Base-by-base conservation (phyloP, 53 echinoderm and acorn worm genomes). In the Arbacia lixula region DNA sequence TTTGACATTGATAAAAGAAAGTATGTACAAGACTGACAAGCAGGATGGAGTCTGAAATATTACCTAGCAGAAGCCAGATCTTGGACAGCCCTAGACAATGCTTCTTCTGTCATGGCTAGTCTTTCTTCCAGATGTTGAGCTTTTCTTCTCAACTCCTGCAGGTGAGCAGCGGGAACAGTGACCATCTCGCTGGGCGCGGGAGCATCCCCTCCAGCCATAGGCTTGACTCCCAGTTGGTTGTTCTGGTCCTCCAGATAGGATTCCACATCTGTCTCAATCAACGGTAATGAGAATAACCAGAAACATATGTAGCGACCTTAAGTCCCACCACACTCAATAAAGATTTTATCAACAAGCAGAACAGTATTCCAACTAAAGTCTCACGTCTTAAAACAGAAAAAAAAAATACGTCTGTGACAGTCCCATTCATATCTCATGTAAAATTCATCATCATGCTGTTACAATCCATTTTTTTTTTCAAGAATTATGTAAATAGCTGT, bases 31-130 rank as follows among this genome's bases (percentile, higher is more conserved):
- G n/a, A n/a, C n/a, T n/a, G n/a, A n/a, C n/a, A 46, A 10, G 14
- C 8, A 46, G 8, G 14, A 10, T 10, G 14, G 46, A 46, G 14
- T 10, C 0, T 39, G 27, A 73, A 30, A 33, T 3, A 52, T 76
- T 79, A 98, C 98, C 91, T 98, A 51, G 92, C 78, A 35, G 88
- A 68, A 49, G 54, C 56, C 29, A 98, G 78, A 72, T 98, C 98
- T 66, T 94, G 84, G 56, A 98, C 53, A 20, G 98, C 94, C 36
- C 92, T 86, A 21, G 57, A 46, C 43, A 98, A 49, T 54, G 92
- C 88, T 66, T 93, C 90, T 36, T 98, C 98, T 11, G 94, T 89
- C 28, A 86, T 42, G 1, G 65, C 73, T 11, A 94, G 92, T 53
- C 92, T 86, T 34, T 92, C 88, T 88, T 98, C 98, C 9, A 92